phyloP scores from a whole-genome alignment of 2,113 vertebrate species.

The Callipepla californica region DNA sequence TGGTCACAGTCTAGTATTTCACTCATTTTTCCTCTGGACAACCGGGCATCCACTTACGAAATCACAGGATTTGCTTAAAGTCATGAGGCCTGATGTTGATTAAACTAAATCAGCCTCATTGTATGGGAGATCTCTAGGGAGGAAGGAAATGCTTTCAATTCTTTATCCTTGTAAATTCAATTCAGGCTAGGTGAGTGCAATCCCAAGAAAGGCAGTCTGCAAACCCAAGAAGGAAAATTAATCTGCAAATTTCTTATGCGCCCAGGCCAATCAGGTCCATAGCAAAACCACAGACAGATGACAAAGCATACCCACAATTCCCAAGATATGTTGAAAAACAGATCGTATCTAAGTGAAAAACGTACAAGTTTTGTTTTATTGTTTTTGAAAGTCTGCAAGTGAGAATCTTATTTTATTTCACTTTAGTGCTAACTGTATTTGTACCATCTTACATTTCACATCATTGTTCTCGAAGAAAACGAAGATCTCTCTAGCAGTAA shows the following conservation, averaged over 20 bases:
- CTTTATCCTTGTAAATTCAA: conserved; percentile 11
- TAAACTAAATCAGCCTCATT: not conserved
- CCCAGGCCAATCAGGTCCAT: not conserved
- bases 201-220: not conserved
- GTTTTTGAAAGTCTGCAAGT: not conserved
- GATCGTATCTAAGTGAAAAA: not conserved
- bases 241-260: not conserved
- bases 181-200: not conserved
- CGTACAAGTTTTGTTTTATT: not conserved
- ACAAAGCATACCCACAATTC: not conserved
- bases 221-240: not conserved
- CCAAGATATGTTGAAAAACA: not conserved
- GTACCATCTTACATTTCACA: not conserved
- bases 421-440: not conserved
- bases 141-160: conserved; percentile 10
- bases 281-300: not conserved
- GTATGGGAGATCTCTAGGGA: not conserved
- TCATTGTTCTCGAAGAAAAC: not conserved
- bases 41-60: not conserved
- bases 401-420: not conserved
- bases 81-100: not conserved
- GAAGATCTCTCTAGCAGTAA: not conserved
- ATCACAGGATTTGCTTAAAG: not conserved
- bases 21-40: not conserved
- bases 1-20: not conserved